These are phyloP conservation scores for Pseudococcus viburni DNA, from an alignment of 2,888 invertebrate genomes.

Conservation along the genomic window DNA sequence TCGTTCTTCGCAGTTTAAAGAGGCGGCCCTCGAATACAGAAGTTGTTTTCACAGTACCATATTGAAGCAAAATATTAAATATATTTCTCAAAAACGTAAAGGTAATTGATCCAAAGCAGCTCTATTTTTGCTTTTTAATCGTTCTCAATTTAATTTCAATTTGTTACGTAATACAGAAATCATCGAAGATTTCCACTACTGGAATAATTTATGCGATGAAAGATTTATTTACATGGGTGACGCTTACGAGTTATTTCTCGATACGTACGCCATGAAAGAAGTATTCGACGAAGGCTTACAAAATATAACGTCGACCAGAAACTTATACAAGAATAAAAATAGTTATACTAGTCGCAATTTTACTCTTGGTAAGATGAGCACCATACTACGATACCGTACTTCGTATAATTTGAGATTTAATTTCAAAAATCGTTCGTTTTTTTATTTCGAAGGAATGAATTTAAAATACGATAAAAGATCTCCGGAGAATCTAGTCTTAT, in stretches of 20 bases:
- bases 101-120: not conserved
- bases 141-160: not conserved
- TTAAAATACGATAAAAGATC: slow-evolving; percentile 55
- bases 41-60: slow-evolving; percentile 28
- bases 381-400: not conserved
- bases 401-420: not conserved
- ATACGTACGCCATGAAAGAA: not conserved
- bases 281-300: slow-evolving; percentile 3
- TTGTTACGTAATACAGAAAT: slow-evolving; percentile 44
- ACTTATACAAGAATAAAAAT: not conserved
- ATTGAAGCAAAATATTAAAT: not conserved
- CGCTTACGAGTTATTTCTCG: slow-evolving; percentile 36
- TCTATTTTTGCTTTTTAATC: not conserved
- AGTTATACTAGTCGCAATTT: slow-evolving; percentile 59
- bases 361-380: slow-evolving; percentile 52
- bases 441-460: slow-evolving; percentile 25
- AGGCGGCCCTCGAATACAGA: slow-evolving; percentile 59
- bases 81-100: slow-evolving; percentile 33
- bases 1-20: slow-evolving; percentile 38
- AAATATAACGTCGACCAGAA: not conserved
- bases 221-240: slow-evolving; percentile 52
- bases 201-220: slow-evolving; percentile 52
- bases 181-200: slow-evolving; percentile 53
- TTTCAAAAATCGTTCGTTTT: not conserved
- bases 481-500: slow-evolving; percentile 63